Conservation (phyloP, 2,797 vertebrate species). For the Apogon hyalosoma region DNA sequence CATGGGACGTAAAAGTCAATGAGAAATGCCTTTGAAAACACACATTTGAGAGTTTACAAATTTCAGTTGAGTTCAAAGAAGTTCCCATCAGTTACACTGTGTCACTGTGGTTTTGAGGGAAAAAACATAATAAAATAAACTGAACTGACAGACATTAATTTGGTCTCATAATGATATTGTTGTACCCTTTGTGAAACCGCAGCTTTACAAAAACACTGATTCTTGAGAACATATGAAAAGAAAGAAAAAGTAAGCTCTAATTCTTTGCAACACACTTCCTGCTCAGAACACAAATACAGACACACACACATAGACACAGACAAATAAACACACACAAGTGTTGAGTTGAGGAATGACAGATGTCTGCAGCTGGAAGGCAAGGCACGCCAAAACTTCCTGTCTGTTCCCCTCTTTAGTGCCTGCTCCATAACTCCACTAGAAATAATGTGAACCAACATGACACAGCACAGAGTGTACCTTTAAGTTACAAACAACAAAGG, state of each 20-base stretch:
- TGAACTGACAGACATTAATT: conserved; percentile 15
- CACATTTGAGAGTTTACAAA: conserved; percentile 1
- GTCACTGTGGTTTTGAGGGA: not conserved
- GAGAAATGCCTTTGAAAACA: conserved; percentile 9
- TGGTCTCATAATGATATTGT: conserved; percentile 33
- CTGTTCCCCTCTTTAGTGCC: conserved; percentile 61
- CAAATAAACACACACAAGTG: conserved; percentile 68
- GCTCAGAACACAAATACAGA: conserved; percentile 35
- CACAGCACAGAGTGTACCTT: conserved; percentile 46
- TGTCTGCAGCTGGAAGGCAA: conserved; percentile 78
- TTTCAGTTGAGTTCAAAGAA: not conserved
- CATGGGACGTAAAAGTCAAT: conserved; percentile 8
- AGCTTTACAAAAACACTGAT: conserved; percentile 32
- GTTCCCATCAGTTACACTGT: not conserved
- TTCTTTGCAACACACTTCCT: conserved; percentile 69
- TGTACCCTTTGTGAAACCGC: conserved; percentile 28
- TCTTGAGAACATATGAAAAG: conserved; percentile 33
- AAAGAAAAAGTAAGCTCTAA: conserved; percentile 35
- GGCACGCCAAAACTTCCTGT: conserved; percentile 74
- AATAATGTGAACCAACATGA: conserved; percentile 40
- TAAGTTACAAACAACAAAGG: conserved; percentile 56
- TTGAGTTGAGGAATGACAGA: conserved; percentile 83
- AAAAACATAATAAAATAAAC: conserved; percentile 6
- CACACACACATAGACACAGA: conserved; percentile 34
- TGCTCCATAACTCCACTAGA: conserved; percentile 45